Conservation (phyloP, 2,113 vertebrate species). For the Bettongia penicillata region DNA sequence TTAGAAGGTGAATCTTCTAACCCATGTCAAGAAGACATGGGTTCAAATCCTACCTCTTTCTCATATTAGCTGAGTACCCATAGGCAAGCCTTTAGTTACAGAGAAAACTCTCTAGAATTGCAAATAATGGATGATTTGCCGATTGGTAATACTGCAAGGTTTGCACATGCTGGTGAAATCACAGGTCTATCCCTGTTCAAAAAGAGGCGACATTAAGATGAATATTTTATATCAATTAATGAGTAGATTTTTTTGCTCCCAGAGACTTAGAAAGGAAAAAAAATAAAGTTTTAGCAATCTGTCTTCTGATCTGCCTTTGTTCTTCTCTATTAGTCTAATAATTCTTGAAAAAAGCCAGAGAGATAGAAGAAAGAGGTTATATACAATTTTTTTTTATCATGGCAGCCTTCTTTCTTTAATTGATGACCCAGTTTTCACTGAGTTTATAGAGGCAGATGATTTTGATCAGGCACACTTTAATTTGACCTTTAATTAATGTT, state of each 20-base stretch:
- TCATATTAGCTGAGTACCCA: neutral
- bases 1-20: neutral
- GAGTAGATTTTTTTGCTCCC: neutral
- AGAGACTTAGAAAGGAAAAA: neutral
- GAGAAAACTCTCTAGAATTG: neutral
- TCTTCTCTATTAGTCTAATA: neutral
- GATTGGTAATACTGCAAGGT: neutral
- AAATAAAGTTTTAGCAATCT: neutral
- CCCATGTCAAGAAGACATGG: neutral
- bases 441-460: neutral
- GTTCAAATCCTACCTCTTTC: neutral
- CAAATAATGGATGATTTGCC: neutral
- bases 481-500: neutral
- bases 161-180: neutral
- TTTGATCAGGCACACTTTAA: neutral
- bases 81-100: neutral
- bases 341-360: neutral
- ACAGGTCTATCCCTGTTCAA: neutral
- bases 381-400: neutral
- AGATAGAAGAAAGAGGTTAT: neutral
- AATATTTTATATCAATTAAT: neutral
- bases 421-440: neutral
- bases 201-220: neutral
- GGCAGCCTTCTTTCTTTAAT: neutral
- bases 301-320: neutral